phyloP scores from a whole-genome alignment of 2,797 vertebrate species.

The Tauraco hartlaubi region DNA sequence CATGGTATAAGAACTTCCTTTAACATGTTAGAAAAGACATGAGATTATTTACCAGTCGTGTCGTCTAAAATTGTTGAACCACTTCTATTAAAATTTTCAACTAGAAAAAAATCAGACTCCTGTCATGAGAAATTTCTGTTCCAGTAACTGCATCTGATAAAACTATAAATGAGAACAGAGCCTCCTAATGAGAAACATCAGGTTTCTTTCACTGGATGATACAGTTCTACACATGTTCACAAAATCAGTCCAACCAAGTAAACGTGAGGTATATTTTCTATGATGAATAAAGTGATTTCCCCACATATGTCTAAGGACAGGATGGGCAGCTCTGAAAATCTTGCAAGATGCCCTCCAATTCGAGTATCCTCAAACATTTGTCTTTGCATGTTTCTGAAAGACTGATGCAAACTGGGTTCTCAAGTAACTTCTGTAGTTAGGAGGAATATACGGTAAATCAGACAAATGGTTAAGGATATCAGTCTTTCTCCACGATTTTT shows the following conservation, averaged over 20 bases:
- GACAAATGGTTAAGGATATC: neutral
- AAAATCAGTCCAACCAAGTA: neutral
- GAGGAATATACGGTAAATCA: neutral
- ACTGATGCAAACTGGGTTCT: neutral
- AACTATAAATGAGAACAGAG: conserved; percentile 19
- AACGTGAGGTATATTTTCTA: neutral
- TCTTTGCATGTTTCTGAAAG: neutral
- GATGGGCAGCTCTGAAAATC: neutral
- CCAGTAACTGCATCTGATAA: neutral
- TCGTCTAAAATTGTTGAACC: neutral
- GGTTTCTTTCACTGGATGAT: neutral
- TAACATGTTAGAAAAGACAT: neutral
- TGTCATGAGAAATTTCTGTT: neutral
- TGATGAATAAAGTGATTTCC: neutral
- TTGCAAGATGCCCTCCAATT: neutral
- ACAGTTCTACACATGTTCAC: neutral
- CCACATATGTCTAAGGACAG: neutral
- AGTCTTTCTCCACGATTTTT: neutral
- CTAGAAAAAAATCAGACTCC: neutral
- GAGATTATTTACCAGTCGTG: neutral
- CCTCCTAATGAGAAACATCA: conserved; percentile 13
- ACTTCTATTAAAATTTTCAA: neutral
- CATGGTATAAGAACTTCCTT: neutral
- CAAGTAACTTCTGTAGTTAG: neutral
- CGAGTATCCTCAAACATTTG: neutral